Evolutionary conservation across 2,888 invertebrate species (phyloP).

Genomic region (Andricus curvator): DNA sequence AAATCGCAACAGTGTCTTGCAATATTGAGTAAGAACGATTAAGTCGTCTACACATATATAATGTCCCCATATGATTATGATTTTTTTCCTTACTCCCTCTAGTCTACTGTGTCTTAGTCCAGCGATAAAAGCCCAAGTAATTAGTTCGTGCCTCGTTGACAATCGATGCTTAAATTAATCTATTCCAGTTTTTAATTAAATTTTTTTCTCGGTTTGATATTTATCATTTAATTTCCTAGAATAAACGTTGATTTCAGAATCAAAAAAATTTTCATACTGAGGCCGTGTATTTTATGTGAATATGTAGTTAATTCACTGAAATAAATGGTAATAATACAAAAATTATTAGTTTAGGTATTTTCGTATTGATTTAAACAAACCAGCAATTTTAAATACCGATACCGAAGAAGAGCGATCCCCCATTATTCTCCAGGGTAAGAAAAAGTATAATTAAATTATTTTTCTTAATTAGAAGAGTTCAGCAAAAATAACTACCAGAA

Average conservation of each 20-base stretch:
- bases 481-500: too few species aligned
- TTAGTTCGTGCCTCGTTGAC: neutral
- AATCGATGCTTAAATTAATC: neutral
- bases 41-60: constrained; percentile 4
- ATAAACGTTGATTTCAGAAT: neutral
- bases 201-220: neutral
- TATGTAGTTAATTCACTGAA: neutral
- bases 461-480: too few species aligned
- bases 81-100: neutral
- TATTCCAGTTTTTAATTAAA: neutral
- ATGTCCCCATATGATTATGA: constrained; percentile 8
- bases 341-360: too few species aligned
- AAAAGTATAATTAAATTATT: too few species aligned
- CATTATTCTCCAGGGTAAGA: too few species aligned
- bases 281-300: neutral
- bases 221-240: neutral
- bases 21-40: constrained; percentile 31
- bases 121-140: neutral
- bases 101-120: constrained; percentile 16
- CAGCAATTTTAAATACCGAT: too few species aligned
- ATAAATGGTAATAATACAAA: neutral
- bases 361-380: too few species aligned
- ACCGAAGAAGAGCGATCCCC: too few species aligned
- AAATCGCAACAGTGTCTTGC: constrained; percentile 46
- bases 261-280: neutral